Percentiles rank a stretch among this genome's conserved stretches.
These are phyloP conservation scores for Heterohyrax brucei DNA, from an alignment of 2,797 vertebrate species.

Conservation along the genomic window DNA sequence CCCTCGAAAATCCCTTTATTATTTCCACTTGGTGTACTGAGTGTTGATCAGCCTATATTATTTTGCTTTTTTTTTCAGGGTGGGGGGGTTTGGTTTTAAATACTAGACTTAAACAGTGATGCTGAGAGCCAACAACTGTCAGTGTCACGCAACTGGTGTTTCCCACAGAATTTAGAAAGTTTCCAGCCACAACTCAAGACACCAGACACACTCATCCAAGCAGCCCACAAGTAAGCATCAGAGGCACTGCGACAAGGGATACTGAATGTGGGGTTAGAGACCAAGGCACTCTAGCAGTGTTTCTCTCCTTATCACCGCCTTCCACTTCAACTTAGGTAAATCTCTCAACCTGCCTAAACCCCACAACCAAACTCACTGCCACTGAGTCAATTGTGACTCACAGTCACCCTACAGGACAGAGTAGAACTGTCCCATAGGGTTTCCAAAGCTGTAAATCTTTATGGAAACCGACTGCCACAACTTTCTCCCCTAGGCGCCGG, in stretches of 20 bases:
- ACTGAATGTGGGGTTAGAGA: neutral
- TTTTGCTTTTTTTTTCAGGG: neutral
- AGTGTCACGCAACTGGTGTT: neutral
- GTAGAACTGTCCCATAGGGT: neutral
- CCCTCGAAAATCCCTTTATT: neutral
- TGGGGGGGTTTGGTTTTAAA: neutral
- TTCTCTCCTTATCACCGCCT: neutral
- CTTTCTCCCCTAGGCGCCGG: too few species aligned
- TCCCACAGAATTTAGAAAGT: neutral
- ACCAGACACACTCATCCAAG: neutral
- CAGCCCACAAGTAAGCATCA: neutral
- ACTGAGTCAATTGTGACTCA: too few species aligned
- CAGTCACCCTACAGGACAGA: too few species aligned
- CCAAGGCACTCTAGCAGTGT: neutral
- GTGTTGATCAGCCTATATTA: neutral
- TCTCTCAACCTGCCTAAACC: conserved; percentile 23
- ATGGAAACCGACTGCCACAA: too few species aligned
- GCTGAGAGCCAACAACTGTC: neutral
- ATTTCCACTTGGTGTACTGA: neutral
- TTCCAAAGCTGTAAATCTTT: neutral
- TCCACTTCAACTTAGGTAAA: conserved; percentile 6
- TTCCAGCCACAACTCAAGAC: neutral
- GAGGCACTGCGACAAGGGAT: neutral
- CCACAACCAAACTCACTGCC: neutral
- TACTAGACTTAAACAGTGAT: neutral